A percentile compares a stretch with the other conserved stretches of the same genome.
phyloP scores from a whole-genome alignment of 2,797 vertebrate species.

The Momotus momota region DNA sequence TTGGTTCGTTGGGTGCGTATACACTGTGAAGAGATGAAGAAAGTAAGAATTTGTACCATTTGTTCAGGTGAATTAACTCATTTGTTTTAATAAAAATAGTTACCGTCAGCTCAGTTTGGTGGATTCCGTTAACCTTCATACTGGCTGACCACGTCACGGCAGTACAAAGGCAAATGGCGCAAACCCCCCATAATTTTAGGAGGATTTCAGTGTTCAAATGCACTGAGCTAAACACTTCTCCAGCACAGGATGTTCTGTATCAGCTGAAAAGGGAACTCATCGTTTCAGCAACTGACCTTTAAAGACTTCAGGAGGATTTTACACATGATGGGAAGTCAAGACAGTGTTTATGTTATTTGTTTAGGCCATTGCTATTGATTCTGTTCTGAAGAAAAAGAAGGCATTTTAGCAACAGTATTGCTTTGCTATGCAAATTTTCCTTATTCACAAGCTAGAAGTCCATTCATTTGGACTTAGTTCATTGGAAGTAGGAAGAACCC shows the following conservation, averaged over 20 bases:
- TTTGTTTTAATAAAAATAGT: not conserved
- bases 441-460: not conserved
- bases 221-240: not conserved
- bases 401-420: not conserved
- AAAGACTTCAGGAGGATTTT: not conserved
- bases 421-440: not conserved
- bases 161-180: not conserved
- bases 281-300: not conserved
- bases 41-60: not conserved
- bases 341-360: not conserved
- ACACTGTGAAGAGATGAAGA: not conserved
- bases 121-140: not conserved
- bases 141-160: fast-evolving
- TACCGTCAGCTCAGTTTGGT: not conserved
- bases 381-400: not conserved
- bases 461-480: not conserved
- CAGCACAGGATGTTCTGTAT: not conserved
- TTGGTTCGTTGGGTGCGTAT: not conserved
- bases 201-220: not conserved
- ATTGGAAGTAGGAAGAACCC: not conserved
- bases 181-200: not conserved
- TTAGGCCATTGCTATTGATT: not conserved
- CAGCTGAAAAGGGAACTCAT: not conserved
- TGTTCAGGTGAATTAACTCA: not conserved
- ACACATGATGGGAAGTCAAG: not conserved